Percentiles rank a stretch among this genome's conserved stretches.
These are phyloP conservation scores for Euura lappo DNA, from an alignment of 1,140 invertebrate genomes.

Conservation along the genomic window DNA sequence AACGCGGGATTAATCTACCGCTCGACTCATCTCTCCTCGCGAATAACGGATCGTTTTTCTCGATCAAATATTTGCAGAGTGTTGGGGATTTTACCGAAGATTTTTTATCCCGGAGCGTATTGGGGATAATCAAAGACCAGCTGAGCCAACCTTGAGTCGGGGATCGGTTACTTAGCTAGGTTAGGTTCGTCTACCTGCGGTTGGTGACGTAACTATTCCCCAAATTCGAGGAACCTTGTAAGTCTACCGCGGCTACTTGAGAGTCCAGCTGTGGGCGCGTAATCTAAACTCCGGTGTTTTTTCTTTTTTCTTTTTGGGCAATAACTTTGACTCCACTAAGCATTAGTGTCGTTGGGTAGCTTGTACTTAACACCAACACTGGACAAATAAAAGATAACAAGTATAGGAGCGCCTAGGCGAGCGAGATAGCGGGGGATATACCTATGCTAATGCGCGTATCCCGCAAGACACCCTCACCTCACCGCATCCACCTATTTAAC, in stretches of 20 bases:
- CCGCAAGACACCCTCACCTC: background rate
- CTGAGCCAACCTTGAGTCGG: background rate
- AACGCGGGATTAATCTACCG: background rate
- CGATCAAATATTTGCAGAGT: background rate
- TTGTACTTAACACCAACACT: slow-evolving; percentile 21
- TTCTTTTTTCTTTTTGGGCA: background rate
- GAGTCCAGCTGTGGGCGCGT: no score
- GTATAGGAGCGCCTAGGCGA: background rate
- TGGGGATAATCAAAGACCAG: background rate
- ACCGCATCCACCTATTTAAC: background rate
- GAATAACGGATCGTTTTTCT: background rate
- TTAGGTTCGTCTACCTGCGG: no score
- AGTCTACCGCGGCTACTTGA: no score
- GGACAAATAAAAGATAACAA: slow-evolving; percentile 31
- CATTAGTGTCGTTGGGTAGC: slow-evolving; percentile 27
- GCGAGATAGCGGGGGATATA: slow-evolving; percentile 20
- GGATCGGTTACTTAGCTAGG: no score
- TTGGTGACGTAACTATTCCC: no score
- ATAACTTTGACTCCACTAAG: background rate
- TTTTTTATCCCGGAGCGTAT: background rate
- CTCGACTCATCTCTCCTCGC: background rate
- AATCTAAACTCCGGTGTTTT: no score
- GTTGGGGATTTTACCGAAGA: background rate
- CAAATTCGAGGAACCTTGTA: no score
- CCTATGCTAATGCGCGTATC: slow-evolving; percentile 35